A percentile compares a stretch with the other conserved stretches of the same genome.
Conservation (phyloP, 1,140 invertebrate species). For the Caenorhabditis briggsae region DNA sequence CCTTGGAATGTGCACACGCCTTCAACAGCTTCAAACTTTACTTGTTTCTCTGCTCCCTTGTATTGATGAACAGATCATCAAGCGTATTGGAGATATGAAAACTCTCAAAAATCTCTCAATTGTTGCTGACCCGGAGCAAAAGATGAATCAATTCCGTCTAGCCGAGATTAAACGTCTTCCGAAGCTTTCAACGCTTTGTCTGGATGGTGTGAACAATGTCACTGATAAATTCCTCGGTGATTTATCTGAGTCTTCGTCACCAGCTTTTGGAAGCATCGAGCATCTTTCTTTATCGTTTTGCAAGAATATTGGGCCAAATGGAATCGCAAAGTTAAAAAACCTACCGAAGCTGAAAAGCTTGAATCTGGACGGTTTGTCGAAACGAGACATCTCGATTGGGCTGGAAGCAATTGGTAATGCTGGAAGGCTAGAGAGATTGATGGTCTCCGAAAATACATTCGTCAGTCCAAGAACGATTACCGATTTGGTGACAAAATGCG, state of each 20-base stretch:
- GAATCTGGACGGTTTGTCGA: slow-evolving; percentile 28
- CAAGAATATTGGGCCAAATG: slow-evolving; percentile 27
- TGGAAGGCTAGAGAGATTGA: slow-evolving; percentile 3
- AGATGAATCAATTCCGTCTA: background rate
- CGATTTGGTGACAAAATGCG: background rate
- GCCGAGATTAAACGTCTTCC: slow-evolving; percentile 20
- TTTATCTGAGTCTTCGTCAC: background rate
- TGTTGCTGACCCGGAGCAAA: background rate
- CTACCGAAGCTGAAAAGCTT: slow-evolving; percentile 9
- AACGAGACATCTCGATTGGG: slow-evolving; percentile 21
- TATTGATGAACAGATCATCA: slow-evolving; percentile 11
- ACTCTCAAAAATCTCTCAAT: slow-evolving; percentile 6
- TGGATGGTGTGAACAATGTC: slow-evolving; percentile 33
- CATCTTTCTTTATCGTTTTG: slow-evolving; percentile 20
- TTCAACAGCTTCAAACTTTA: background rate
- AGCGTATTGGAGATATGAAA: slow-evolving; percentile 27
- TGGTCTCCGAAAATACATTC: slow-evolving; percentile 17
- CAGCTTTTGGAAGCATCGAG: background rate
- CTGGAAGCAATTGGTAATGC: slow-evolving; percentile 19
- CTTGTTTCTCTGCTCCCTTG: slow-evolving; percentile 7
- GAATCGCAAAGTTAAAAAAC: slow-evolving; percentile 23
- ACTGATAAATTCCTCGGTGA: slow-evolving; percentile 21
- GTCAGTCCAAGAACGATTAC: slow-evolving; percentile 29
- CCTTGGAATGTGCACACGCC: slow-evolving; percentile 3
- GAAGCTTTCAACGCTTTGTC: background rate